Evolutionary conservation across 1,140 invertebrate species (phyloP), one percentile per base, ranked within the genome.

Genomic region (Drosophila kanapiae): DNA sequence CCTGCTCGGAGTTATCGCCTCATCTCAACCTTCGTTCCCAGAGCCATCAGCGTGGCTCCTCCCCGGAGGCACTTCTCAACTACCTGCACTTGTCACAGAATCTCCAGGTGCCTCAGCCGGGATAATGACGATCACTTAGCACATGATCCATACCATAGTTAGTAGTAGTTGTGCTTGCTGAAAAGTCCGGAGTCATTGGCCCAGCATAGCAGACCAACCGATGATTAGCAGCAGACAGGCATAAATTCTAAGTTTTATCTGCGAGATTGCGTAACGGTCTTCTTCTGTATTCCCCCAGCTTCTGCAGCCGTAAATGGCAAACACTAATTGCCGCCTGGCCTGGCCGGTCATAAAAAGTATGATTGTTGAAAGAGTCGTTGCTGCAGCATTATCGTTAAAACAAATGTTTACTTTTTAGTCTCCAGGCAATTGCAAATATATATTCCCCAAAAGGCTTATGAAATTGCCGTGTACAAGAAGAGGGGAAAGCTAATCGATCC

Each of bases 81-180:
- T 69, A 69, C 64, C 29, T 69, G 67, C 67, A 69, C 67, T 69
- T 69, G 67, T 69, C 67, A 69, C 67, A 69, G 63, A 68, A 42
- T 42, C 59, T 61, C 63, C 63, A 69, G 67, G 16, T 68, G 37
- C 45, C 48, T 68, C 14, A 42, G 45, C 18, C 61, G 62, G 65
- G 65, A 69, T 68, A 69, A 69, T 69, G 67, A 69, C 45, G 67
- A 53, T 68, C 63, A 54, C 67, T 69, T 69, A 69, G 67, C 67
- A 69, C 67, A 69, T 69, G 67, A 53, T 68, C 63, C 37, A 68
- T 69, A n/a, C 65, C 63, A 43, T 51, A 48, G 57, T 42, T 67
- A 42, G 65, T 33, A 51, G 49, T 13, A 27, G 59, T 29, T 33
- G 47, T 43, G 33, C 1, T 23, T 14, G 31, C 62, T 62, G 18